A percentile compares a stretch with the other conserved stretches of the same genome.
phyloP scores from a whole-genome alignment of 1,140 invertebrate species.

The Lasioglossum baleicum region DNA sequence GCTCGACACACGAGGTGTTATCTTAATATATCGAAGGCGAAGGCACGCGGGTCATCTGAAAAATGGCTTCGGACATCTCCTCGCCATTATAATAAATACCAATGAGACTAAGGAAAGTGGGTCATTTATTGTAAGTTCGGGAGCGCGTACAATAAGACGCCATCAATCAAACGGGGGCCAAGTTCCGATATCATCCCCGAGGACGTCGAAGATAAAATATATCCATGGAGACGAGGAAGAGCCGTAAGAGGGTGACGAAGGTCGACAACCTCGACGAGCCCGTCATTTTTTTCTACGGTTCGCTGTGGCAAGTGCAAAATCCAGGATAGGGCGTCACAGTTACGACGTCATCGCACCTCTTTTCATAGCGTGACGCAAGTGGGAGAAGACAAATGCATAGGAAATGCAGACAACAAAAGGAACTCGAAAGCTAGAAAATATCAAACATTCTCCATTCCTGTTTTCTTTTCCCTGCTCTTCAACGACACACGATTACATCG shows the following conservation, averaged over 20 bases:
- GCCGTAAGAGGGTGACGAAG: slow-evolving; percentile 6
- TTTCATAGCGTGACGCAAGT: not conserved
- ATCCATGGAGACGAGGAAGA: not conserved
- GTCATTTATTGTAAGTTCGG: not conserved
- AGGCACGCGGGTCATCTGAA: too few species aligned
- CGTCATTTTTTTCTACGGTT: not conserved
- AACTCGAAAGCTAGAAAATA: too few species aligned
- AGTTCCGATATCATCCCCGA: not conserved
- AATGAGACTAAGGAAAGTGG: not conserved
- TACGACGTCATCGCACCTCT: not conserved
- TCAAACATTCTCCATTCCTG: too few species aligned
- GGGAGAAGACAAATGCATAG: not conserved
- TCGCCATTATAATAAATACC: not conserved
- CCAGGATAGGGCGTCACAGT: not conserved
- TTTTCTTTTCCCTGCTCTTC: too few species aligned
- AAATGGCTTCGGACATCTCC: too few species aligned
- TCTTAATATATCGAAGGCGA: too few species aligned
- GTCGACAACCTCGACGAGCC: slow-evolving; percentile 13
- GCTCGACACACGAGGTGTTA: too few species aligned
- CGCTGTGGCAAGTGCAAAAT: slow-evolving; percentile 4
- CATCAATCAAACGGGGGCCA: slow-evolving; percentile 16
- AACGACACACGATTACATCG: too few species aligned
- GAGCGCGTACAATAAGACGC: not conserved
- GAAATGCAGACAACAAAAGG: not conserved
- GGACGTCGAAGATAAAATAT: slow-evolving; percentile 13